Evolutionary conservation across 1,140 invertebrate species (phyloP).

Genomic region (Pseudomyrmex concolor): DNA sequence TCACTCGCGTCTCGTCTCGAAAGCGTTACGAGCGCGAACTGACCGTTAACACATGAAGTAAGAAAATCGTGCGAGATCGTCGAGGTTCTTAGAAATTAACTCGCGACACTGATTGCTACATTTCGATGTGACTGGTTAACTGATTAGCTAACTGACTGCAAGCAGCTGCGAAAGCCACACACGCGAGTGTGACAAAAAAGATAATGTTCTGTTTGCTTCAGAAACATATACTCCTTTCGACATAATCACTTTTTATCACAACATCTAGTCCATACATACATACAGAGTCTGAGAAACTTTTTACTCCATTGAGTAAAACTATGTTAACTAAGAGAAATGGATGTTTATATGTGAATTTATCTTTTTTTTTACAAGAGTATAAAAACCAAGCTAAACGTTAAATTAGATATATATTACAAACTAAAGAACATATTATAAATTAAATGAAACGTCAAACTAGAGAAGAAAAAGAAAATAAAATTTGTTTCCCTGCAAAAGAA

Average conservation of each 20-base stretch:
- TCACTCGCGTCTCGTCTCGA: conserved; percentile 8
- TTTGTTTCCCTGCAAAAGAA: no score
- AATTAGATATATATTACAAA: no score
- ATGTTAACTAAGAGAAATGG: not conserved
- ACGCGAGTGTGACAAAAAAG: not conserved
- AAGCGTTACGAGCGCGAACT: conserved; percentile 7
- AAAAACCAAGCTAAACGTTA: no score
- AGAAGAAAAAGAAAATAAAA: no score
- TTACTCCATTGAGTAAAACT: not conserved
- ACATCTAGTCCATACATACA: not conserved
- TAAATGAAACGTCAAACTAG: no score
- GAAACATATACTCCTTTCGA: not conserved
- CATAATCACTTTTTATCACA: conserved; percentile 10
- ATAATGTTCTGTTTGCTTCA: conserved; percentile 10
- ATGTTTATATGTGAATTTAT: not conserved
- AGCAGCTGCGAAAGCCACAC: not conserved
- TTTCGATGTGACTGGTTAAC: conserved; percentile 36
- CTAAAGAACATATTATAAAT: no score
- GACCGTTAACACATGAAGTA: conserved; percentile 37
- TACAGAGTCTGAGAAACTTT: not conserved
- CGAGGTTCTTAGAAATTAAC: conserved; percentile 40
- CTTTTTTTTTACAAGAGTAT: not conserved
- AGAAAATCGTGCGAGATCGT: conserved; percentile 36
- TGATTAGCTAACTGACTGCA: conserved; percentile 19
- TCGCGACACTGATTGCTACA: conserved; percentile 28